Base-by-base conservation (phyloP, 2,888 invertebrate genomes). In the Drosophila longiperda region DNA sequence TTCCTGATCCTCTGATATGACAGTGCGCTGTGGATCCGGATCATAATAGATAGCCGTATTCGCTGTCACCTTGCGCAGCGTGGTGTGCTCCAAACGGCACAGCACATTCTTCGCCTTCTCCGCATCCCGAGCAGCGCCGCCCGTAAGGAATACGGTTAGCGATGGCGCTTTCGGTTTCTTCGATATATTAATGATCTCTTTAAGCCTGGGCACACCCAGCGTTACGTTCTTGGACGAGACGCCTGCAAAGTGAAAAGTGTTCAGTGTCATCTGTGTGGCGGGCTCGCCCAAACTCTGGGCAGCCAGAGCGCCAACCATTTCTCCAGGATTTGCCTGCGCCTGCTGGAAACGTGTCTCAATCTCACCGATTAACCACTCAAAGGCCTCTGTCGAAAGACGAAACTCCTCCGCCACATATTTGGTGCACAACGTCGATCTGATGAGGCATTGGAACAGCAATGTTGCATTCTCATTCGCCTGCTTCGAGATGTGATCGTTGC, bases 171-270 rank as follows among this genome's bases (percentile, higher is more conserved):
- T 99, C 0, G 99, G 99, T 93, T 97, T 97, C 94, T 99, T 99
- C 58, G 99, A 99, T 89, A 99, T 99, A 92, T 99, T 99, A 89
- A 99, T 99, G 82, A 97, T 97, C 95, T 97, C 97, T 93, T 99
- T 99, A 26, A 99, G 94, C 91, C 99, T 96, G 0, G 99, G 99
- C 87, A 99, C 99, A 95, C 99, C 99, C 61, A 99, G 95, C 0
- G 99, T 99, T 95, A 99, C 99, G 95, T 99, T 99, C 94, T 99
- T 99, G 63, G 99, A 99, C 0, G 99, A 99, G 90, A 99, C 99
- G 95, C 99, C 99, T 94, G 99, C 99, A 94, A 99, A 99, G 95
- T 99, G 99, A 97, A 99, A 99, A 95, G 99, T 99, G 94, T 99
- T 99, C 92, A 99, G 94, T 93, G 99, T 99, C 99, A 99, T 99